phyloP scores from a whole-genome alignment of 2,888 invertebrate species.

The Smittia aterrima region DNA sequence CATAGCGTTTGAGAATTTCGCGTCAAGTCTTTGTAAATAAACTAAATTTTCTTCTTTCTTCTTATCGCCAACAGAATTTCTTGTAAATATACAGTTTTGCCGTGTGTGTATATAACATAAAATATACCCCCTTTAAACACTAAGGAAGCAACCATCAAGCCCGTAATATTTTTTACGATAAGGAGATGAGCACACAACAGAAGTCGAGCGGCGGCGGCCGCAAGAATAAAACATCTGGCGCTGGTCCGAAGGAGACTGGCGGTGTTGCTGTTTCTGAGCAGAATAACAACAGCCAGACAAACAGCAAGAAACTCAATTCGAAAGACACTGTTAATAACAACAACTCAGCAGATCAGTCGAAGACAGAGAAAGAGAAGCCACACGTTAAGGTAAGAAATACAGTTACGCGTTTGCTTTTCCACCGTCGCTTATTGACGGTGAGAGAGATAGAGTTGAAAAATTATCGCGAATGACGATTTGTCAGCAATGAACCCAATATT shows the following conservation, averaged over 20 bases:
- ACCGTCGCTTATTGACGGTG: background rate
- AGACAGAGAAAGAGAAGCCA: conserved; percentile 60
- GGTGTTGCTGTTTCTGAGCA: conserved; percentile 32
- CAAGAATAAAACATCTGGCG: conserved; percentile 43
- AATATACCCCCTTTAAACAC: conserved; percentile 23
- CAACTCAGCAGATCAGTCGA: conserved; percentile 61
- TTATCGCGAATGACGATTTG: too few species aligned
- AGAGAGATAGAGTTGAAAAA: background rate
- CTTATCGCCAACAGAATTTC: conserved; percentile 24
- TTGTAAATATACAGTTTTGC: conserved; percentile 42
- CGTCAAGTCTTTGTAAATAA: background rate
- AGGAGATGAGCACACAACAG: conserved; percentile 54
- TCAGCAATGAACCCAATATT: too few species aligned
- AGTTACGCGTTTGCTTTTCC: background rate
- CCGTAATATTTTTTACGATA: background rate
- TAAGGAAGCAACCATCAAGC: conserved; percentile 6
- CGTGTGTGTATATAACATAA: conserved; percentile 40
- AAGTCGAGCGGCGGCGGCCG: conserved; percentile 52
- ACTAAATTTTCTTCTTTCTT: background rate
- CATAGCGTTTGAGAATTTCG: background rate
- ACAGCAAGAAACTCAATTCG: conserved; percentile 59
- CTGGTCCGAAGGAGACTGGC: conserved; percentile 45
- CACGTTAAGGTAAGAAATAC: conserved; percentile 54
- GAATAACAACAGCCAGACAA: conserved; percentile 53
- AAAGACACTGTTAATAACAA: conserved; percentile 51